Percentiles rank a stretch among this genome's conserved stretches.
These are phyloP conservation scores for Sarcophaga carnaria DNA, from an alignment of 2,888 invertebrate genomes.

Conservation along the genomic window DNA sequence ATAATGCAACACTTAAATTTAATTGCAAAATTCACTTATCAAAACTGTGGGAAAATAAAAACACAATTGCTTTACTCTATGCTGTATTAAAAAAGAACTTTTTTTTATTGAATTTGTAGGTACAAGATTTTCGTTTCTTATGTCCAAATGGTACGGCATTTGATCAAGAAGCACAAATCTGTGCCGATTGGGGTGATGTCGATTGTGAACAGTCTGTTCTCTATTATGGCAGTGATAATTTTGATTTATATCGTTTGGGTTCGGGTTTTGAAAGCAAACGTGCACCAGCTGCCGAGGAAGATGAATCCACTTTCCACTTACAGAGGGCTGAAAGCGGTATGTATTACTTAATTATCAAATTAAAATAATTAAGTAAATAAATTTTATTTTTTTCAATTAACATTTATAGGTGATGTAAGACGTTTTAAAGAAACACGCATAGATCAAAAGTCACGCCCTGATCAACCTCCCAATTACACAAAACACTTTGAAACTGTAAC, in stretches of 20 bases:
- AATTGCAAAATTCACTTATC: conserved; percentile 50
- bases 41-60: conserved; percentile 54
- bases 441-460: conserved; percentile 79
- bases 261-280: conserved; percentile 89
- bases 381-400: background rate
- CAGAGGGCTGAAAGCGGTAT: conserved; percentile 88
- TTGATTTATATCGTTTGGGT: conserved; percentile 92
- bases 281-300: conserved; percentile 84
- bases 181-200: conserved; percentile 95
- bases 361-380: conserved; percentile 38
- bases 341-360: conserved; percentile 27
- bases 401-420: conserved; percentile 76
- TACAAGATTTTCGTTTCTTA: conserved; percentile 92
- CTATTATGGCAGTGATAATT: conserved; percentile 91
- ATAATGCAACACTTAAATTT: conserved; percentile 15
- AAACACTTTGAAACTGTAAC: conserved; percentile 74
- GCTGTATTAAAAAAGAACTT: background rate
- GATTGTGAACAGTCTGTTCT: conserved; percentile 92
- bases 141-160: conserved; percentile 95
- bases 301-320: conserved; percentile 88
- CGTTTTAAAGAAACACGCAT: conserved; percentile 79
- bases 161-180: conserved; percentile 95
- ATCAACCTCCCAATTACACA: conserved; percentile 74
- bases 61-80: too few relatives aligned
- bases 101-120: conserved; percentile 79